Conservation (phyloP, 1,140 invertebrate genomes). For the Drosophila burlai region DNA sequence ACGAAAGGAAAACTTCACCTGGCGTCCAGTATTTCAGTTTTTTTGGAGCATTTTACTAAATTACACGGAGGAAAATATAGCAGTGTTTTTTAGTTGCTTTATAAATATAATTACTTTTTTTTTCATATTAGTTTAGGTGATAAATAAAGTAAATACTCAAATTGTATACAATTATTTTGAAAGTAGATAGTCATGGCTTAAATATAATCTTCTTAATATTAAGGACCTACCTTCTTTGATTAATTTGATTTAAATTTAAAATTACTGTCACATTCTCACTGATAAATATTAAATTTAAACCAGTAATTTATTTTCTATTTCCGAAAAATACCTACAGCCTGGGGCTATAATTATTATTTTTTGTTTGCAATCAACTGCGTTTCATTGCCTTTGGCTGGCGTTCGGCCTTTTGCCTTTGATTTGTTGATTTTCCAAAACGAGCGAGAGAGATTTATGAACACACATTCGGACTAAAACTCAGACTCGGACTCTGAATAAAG, state of each 20-base stretch:
- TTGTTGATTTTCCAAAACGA: constrained; percentile 63
- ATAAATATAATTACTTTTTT: background rate
- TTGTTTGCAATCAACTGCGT: constrained; percentile 66
- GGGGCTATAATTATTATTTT: constrained; percentile 41
- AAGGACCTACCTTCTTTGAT: no score
- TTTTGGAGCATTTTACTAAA: background rate
- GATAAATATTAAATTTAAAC: background rate
- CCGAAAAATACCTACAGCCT: constrained; percentile 6
- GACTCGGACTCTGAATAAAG: constrained; percentile 11
- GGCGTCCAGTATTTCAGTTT: constrained; percentile 1
- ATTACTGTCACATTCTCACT: background rate
- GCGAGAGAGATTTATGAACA: constrained; percentile 58
- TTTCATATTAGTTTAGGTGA: no score
- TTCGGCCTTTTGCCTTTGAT: constrained; percentile 48
- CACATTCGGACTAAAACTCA: constrained; percentile 19
- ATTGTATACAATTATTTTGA: no score
- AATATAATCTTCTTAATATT: background rate
- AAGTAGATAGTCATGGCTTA: no score
- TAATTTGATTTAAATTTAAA: no score
- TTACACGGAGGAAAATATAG: background rate
- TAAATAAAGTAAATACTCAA: no score
- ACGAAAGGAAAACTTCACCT: constrained; percentile 35
- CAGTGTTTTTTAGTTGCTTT: no score
- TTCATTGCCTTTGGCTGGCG: constrained; percentile 50
- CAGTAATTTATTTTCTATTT: background rate